phyloP scores from a whole-genome alignment of 2,888 invertebrate genomes.

The Odiellus spinosus region DNA sequence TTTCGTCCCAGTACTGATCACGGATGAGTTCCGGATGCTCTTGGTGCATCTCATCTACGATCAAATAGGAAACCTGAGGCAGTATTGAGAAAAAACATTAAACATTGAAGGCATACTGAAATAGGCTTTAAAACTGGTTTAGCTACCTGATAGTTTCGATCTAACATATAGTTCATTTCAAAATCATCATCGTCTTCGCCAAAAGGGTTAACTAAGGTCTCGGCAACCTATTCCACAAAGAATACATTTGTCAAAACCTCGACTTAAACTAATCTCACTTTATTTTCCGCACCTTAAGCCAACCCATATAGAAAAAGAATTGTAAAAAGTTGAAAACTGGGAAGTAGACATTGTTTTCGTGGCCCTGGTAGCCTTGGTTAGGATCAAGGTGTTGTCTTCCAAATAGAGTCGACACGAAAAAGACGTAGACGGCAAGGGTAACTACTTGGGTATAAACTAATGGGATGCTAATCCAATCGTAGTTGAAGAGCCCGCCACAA shows the following conservation, averaged over 20 bases:
- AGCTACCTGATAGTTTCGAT: slow-evolving; percentile 40
- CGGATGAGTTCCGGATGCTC: slow-evolving; percentile 44
- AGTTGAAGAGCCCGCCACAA: slow-evolving; percentile 42
- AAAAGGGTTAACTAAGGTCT: slow-evolving; percentile 44
- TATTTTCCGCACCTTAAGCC: slow-evolving; percentile 39
- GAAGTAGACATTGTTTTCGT: slow-evolving; percentile 32
- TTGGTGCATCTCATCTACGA: slow-evolving; percentile 38
- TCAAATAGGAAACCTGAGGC: slow-evolving; percentile 37
- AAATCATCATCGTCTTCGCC: slow-evolving; percentile 48
- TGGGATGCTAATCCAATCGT: slow-evolving; percentile 47
- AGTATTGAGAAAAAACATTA: neutral
- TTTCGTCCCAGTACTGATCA: slow-evolving; percentile 82
- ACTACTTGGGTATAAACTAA: slow-evolving; percentile 50
- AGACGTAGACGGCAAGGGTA: slow-evolving; percentile 44
- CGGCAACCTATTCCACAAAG: slow-evolving; percentile 35
- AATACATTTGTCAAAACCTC: neutral
- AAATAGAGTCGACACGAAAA: slow-evolving; percentile 41
- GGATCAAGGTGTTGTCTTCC: slow-evolving; percentile 46
- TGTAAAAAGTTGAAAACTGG: slow-evolving; percentile 45
- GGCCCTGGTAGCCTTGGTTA: slow-evolving; percentile 30
- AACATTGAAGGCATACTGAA: neutral
- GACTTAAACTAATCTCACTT: no score
- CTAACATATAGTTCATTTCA: slow-evolving; percentile 43
- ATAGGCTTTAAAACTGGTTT: neutral
- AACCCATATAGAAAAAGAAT: slow-evolving; percentile 48